These are phyloP conservation scores for Brachyrhaphis roseni DNA, from an alignment of 2,797 vertebrate genomes.

Conservation along the genomic window DNA sequence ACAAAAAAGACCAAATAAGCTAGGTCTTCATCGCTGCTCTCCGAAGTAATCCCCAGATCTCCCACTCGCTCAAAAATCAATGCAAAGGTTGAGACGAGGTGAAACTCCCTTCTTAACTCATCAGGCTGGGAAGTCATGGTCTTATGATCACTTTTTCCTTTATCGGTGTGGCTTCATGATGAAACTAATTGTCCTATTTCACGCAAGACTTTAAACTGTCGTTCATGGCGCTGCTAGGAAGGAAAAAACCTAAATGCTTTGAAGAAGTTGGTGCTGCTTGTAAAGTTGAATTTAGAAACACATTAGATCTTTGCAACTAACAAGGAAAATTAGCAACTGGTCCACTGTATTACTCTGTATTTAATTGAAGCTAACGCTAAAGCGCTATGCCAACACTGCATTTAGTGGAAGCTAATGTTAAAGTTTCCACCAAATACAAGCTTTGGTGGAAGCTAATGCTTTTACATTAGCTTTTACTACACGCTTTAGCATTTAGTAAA, in stretches of 20 bases:
- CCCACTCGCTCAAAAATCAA: conserved; percentile 79
- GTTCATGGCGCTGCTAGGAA: conserved; percentile 40
- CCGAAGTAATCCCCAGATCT: conserved; percentile 82
- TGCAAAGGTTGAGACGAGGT: conserved; percentile 83
- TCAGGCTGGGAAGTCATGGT: conserved; percentile 75
- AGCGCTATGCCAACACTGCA: too few relatives aligned
- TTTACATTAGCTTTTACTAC: too few relatives aligned
- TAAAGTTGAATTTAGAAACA: not conserved
- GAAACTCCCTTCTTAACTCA: conserved; percentile 78
- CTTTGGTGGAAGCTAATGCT: too few relatives aligned
- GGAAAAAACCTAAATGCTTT: conserved; percentile 17
- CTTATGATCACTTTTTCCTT: conserved; percentile 70
- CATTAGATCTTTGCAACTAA: not conserved
- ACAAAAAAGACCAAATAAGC: conserved; percentile 85
- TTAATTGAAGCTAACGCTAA: too few relatives aligned
- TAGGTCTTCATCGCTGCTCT: conserved; percentile 79
- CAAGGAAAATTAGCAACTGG: too few relatives aligned
- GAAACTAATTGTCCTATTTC: conserved; percentile 81
- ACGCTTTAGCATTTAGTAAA: too few relatives aligned
- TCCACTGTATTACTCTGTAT: too few relatives aligned
- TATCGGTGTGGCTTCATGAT: conserved; percentile 73
- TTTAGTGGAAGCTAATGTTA: too few relatives aligned
- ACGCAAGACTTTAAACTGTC: conserved; percentile 53
- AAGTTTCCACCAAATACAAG: too few relatives aligned
- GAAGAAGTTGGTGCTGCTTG: not conserved